Conservation (phyloP, 2,113 vertebrate species). For the Theristicus caerulescens region DNA sequence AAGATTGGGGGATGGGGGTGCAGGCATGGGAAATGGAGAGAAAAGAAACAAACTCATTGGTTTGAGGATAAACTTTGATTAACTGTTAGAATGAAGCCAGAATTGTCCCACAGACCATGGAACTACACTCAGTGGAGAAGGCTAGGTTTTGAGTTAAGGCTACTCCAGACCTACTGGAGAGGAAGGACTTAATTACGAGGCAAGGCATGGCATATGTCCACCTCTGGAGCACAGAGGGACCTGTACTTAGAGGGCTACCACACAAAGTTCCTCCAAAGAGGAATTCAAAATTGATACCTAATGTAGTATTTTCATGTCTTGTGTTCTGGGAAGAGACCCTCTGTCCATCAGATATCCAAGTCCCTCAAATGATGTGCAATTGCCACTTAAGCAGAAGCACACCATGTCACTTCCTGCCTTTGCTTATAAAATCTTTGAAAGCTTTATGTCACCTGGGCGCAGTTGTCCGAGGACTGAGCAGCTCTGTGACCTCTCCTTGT, state of each 20-base stretch:
- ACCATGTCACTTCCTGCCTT: rapidly evolving
- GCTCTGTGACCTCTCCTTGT: not conserved
- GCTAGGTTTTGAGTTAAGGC: not conserved
- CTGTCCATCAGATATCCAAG: not conserved
- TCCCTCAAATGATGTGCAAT: not conserved
- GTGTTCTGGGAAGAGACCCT: rapidly evolving
- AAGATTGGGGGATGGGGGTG: not conserved
- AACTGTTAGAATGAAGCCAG: not conserved
- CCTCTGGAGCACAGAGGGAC: not conserved
- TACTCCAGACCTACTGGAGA: not conserved
- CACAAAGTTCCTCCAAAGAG: not conserved
- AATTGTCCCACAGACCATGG: not conserved
- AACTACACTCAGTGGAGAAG: not conserved
- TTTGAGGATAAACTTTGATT: not conserved
- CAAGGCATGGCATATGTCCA: rapidly evolving
- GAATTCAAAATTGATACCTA: not conserved
- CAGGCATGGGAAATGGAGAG: rapidly evolving
- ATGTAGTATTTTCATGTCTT: not conserved
- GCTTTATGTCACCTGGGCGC: not conserved
- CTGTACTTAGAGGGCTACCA: not conserved
- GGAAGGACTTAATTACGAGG: not conserved
- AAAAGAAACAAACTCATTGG: not conserved
- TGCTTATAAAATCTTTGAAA: not conserved
- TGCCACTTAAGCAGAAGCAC: not conserved
- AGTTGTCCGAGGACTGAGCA: not conserved